phyloP scores from a whole-genome alignment of 2,888 invertebrate genomes.

The Cordylochernes scorpioides region DNA sequence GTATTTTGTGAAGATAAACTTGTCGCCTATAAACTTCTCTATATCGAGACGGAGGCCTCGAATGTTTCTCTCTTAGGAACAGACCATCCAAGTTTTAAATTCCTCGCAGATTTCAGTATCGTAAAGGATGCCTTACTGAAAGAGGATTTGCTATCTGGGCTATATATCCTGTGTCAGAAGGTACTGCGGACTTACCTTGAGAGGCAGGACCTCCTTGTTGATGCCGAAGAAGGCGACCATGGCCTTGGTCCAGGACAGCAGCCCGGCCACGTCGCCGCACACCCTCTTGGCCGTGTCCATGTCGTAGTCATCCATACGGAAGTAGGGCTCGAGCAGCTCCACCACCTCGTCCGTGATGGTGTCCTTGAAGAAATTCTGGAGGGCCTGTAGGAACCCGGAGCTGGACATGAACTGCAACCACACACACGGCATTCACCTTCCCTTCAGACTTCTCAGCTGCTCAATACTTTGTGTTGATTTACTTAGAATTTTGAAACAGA shows the following conservation, averaged over 20 bases:
- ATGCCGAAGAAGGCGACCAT: slow-evolving; percentile 87
- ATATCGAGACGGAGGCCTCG: too few species aligned
- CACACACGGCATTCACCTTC: not conserved
- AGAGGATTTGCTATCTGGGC: too few species aligned
- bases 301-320: slow-evolving; percentile 84
- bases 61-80: too few species aligned
- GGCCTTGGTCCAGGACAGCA: slow-evolving; percentile 82
- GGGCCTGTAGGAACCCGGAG: slow-evolving; percentile 60
- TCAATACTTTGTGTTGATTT: not conserved
- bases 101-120: too few species aligned
- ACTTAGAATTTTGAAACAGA: too few species aligned
- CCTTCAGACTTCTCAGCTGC: not conserved
- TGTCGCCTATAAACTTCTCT: too few species aligned
- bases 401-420: slow-evolving; percentile 61
- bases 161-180: too few species aligned
- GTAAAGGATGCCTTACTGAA: too few species aligned
- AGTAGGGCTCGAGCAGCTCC: slow-evolving; percentile 65
- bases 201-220: slow-evolving; percentile 77
- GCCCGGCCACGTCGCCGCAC: slow-evolving; percentile 83
- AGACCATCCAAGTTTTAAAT: too few species aligned
- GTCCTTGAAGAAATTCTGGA: slow-evolving; percentile 85
- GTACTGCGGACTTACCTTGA: slow-evolving; percentile 40
- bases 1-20: too few species aligned
- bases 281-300: slow-evolving; percentile 86
- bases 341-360: slow-evolving; percentile 92